Conservation (phyloP, 1,140 invertebrate species). For the Hermetia illucens region DNA sequence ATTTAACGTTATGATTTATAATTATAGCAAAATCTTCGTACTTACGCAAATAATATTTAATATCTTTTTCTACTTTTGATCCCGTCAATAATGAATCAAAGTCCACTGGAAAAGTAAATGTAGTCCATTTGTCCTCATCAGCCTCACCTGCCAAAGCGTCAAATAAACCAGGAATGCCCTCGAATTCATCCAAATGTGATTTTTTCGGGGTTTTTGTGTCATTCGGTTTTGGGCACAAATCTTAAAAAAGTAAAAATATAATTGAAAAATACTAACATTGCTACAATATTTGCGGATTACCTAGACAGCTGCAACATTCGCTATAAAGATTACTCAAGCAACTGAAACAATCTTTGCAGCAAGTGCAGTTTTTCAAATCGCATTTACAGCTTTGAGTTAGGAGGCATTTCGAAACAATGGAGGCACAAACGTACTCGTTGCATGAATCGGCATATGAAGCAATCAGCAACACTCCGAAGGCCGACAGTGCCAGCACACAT, state of each 20-base stretch:
- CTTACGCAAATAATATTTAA: constrained; percentile 24
- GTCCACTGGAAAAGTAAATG: constrained; percentile 66
- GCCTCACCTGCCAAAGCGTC: constrained; percentile 63
- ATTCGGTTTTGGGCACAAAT: constrained; percentile 79
- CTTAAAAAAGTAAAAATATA: constrained; percentile 29
- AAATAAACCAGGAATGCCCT: constrained; percentile 69
- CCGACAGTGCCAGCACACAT: too few relatives aligned
- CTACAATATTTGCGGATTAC: constrained; percentile 14
- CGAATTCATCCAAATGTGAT: constrained; percentile 77
- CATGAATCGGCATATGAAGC: constrained; percentile 26
- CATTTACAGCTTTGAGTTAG: constrained; percentile 91
- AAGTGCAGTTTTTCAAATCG: constrained; percentile 78
- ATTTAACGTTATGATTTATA: too few relatives aligned
- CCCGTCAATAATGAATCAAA: constrained; percentile 30
- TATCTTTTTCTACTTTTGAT: constrained; percentile 20
- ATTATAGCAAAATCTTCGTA: too few relatives aligned
- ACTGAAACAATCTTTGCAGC: constrained; percentile 82
- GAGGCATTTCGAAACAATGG: constrained; percentile 91
- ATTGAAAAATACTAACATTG: constrained; percentile 11
- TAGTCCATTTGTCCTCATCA: constrained; percentile 56
- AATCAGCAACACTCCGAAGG: too few relatives aligned
- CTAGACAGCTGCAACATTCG: constrained; percentile 89
- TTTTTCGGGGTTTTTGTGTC: constrained; percentile 55
- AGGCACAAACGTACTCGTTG: constrained; percentile 33
- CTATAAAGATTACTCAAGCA: constrained; percentile 79